Base-by-base conservation (phyloP, 2,888 invertebrate species). In the Drosophila parthenogenetica region DNA sequence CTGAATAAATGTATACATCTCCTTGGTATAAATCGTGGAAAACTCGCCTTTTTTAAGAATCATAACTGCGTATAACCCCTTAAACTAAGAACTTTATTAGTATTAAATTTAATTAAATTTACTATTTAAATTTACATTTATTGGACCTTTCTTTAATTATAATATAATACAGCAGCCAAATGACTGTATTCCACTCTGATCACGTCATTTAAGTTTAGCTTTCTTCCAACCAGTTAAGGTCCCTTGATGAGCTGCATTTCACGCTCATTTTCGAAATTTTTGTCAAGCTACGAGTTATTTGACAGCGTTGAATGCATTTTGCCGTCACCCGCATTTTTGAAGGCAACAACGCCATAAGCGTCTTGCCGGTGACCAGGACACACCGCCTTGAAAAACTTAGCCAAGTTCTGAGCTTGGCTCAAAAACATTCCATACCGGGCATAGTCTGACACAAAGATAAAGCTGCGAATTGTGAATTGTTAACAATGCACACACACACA, bases 381-480 rank as follows among this genome's bases (percentile, higher is more conserved):
- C 40, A 22, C 5, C n/a, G 13, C 43, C 32, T 22, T 58, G 39
- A 29, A 51, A 69, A 57, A 69, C 60, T 76, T 66, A 22, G 19
- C 57, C 68, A 62, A 71, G 62, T 57, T 66, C 51, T 60, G 77
- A 64, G 73, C 59, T 68, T 62, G 77, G 46, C 69, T 79, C 81
- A 81, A 79, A 81, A 80, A 74, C 81, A 79, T 81, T 79, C 79
- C 81, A 53, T 54, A 66, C 81, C 79, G 48, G 22, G 69, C 79
- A 77, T 79, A 77, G 71, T 71, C 69, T 73, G 70, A 65, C 81
- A 69, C 76, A 79, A 75, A 81, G 81, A 79, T 78, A 81, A 77
- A 74, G 78, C 71, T 74, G 54, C 50, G 71, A 54, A 77, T 73
- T 74, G 48, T 70, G 74, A 77, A 68, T 77, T 81, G 78, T 70